Evolutionary conservation across 2,113 vertebrate species (phyloP).

Genomic region (Ptyas mucosa): DNA sequence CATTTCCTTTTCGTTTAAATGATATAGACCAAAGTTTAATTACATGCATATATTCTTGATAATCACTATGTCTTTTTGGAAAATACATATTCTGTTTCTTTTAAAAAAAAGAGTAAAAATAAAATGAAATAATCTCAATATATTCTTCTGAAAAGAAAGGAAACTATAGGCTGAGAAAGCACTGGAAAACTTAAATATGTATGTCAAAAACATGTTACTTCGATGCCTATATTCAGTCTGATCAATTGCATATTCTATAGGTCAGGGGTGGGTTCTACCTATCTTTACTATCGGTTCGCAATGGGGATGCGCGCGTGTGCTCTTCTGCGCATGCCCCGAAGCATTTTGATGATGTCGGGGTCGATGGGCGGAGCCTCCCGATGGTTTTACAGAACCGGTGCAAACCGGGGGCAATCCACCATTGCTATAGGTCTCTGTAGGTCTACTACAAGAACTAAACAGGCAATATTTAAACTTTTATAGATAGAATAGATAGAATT

Average conservation of each 20-base stretch:
- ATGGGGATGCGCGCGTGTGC: too few species aligned
- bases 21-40: slow-evolving; percentile 24
- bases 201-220: slow-evolving; percentile 1
- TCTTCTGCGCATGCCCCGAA: too few species aligned
- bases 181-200: not conserved
- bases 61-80: slow-evolving; percentile 16
- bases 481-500: too few species aligned
- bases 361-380: too few species aligned
- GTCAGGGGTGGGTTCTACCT: too few species aligned
- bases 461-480: not conserved
- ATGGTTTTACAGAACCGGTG: too few species aligned
- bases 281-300: too few species aligned
- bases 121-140: slow-evolving; percentile 7
- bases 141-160: slow-evolving; percentile 15
- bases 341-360: too few species aligned
- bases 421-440: not conserved
- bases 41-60: slow-evolving; percentile 18
- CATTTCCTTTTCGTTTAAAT: slow-evolving; percentile 17
- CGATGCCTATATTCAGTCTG: not conserved
- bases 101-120: not conserved
- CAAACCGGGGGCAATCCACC: too few species aligned
- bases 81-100: not conserved
- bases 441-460: not conserved
- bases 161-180: not conserved
- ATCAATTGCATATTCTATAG: not conserved